phyloP scores from a whole-genome alignment of 35 echinoderm and acorn worm genomes.

The Holothuria glaberrima region DNA sequence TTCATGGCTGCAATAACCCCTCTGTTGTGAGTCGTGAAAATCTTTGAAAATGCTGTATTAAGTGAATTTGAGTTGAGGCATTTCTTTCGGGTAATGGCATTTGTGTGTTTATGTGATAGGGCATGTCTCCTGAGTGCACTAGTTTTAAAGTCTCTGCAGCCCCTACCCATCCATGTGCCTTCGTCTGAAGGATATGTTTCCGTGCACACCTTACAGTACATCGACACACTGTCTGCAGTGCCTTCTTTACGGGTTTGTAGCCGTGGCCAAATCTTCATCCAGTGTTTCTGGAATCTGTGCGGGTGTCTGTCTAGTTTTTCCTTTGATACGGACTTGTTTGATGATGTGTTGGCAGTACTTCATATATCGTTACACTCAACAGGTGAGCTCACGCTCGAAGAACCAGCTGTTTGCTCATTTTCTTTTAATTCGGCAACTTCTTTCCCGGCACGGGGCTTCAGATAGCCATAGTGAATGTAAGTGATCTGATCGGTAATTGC shows the following conservation, averaged over 20 bases:
- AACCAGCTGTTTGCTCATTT: too few relatives aligned
- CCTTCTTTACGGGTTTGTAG: neutral
- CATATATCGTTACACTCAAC: too few relatives aligned
- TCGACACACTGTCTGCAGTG: neutral
- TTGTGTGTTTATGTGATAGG: neutral
- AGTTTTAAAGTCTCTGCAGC: constrained; percentile 2
- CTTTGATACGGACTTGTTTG: too few relatives aligned
- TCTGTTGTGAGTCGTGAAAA: neutral
- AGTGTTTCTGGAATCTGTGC: constrained; percentile 8
- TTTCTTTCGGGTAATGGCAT: neutral
- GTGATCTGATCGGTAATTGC: constrained; percentile 1
- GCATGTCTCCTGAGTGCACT: neutral
- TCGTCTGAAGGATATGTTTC: constrained; percentile 3
- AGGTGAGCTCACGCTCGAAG: too few relatives aligned
- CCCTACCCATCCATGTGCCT: constrained; percentile 1
- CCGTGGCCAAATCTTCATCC: neutral
- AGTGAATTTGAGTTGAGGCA: neutral
- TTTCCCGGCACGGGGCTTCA: neutral
- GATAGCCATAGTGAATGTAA: neutral
- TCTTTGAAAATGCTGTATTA: neutral
- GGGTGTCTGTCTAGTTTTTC: neutral
- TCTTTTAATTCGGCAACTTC: too few relatives aligned
- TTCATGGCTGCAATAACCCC: neutral
- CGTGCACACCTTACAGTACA: neutral
- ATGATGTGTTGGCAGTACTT: too few relatives aligned